Conservation (phyloP, 2,797 vertebrate species). For the Macropus fuliginosus region DNA sequence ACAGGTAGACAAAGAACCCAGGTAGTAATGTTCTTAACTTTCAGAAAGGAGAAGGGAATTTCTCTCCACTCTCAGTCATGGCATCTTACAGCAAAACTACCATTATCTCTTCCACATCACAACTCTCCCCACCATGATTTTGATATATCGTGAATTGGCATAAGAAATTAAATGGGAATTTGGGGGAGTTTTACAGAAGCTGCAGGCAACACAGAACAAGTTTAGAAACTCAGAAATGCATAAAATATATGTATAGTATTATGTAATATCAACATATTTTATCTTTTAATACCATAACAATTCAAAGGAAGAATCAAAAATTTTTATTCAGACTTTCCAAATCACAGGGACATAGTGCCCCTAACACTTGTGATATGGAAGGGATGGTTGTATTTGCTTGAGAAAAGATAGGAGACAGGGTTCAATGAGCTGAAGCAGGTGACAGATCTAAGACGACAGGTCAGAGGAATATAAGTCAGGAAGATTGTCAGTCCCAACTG, state of each 20-base stretch:
- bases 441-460: not conserved
- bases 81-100: not conserved
- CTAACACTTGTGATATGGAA: too few species aligned
- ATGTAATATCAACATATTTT: too few species aligned
- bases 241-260: not conserved
- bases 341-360: too few species aligned
- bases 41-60: not conserved
- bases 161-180: not conserved
- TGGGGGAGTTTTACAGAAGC: too few species aligned
- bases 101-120: not conserved
- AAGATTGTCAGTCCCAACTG: not conserved
- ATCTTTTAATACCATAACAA: not conserved
- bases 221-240: not conserved
- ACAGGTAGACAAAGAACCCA: not conserved
- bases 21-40: not conserved
- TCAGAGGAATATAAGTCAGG: not conserved
- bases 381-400: not conserved
- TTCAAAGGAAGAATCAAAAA: too few species aligned
- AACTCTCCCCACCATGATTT: not conserved
- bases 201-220: too few species aligned
- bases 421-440: not conserved
- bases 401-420: not conserved
- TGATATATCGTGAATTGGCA: not conserved
- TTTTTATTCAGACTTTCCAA: too few species aligned
- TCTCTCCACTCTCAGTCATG: not conserved